Evolutionary conservation across 2,888 invertebrate species (phyloP), one percentile per base, ranked within the genome.

Genomic region (Archips crataeganus): DNA sequence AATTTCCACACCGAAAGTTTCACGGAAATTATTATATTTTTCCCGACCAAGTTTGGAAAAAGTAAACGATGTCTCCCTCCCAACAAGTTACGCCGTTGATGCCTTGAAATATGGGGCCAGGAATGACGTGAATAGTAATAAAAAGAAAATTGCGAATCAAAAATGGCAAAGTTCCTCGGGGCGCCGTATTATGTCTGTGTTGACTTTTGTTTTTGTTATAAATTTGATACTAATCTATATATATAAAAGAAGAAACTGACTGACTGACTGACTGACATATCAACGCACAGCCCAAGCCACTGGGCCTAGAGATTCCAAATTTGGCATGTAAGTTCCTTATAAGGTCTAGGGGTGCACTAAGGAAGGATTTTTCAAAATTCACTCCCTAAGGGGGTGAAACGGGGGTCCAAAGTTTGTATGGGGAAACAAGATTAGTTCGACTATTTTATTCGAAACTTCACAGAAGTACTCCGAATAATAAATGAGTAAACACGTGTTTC

Each of bases 121-220:
- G 70, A 74, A 71, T 74, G 72, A 71, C 60, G 68, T 75, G 75
- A 76, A 75, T 75, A 75, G 74, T 76, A 74, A 78, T 78, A 75
- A 70, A 75, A 71, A 71, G 71, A 77, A 74, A 74, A 75, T 67
- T 73, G 70, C 57, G 63, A 71, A 76, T 73, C 76, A 70, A 62
- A 77, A 72, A 63, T 64, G 57, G 45, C 45, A 69, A 73, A 71
- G 71, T 75, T 75, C 68, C 23, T 45, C 34, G 68, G 11, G 39
- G 57, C 36, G 62, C n/a, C 47, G 47, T 49, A 59, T 68, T 72
- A 71, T 36, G 49, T 71, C 39, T 34, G 11, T 15, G 36, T 13
- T 42, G 45, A 34, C 54, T 65, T 71, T 67, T 45, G 42, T 54
- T 67, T 64, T 61, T 51, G 61, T 54, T 63, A 42, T 57, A 54